Evolutionary conservation across 2,113 vertebrate species (phyloP).

Genomic region (Cyprinodon tularosa): DNA sequence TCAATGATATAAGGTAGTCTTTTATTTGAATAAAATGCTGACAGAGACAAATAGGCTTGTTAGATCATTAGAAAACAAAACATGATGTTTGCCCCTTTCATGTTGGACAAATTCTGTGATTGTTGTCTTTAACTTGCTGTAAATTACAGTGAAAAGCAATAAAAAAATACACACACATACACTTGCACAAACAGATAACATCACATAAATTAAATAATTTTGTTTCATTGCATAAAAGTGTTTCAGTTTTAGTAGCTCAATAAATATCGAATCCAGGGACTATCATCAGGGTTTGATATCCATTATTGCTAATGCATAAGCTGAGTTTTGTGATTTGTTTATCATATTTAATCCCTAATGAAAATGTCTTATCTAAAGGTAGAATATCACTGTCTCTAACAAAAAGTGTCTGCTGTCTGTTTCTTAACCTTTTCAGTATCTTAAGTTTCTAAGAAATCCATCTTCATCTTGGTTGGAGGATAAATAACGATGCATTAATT

Average conservation of each 20-base stretch:
- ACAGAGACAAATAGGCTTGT: neutral
- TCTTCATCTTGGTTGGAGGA: no score
- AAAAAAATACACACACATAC: no score
- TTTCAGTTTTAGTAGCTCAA: neutral
- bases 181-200: neutral
- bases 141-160: no score
- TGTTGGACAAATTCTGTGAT: neutral
- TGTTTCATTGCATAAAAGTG: neutral
- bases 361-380: no score
- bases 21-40: slow-evolving; percentile 12
- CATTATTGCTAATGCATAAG: neutral
- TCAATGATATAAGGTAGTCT: slow-evolving; percentile 9
- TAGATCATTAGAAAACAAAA: neutral
- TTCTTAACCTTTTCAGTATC: no score
- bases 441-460: no score
- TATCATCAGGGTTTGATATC: neutral
- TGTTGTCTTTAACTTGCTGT: neutral
- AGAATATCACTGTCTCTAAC: no score
- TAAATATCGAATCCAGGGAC: neutral
- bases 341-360: no score
- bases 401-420: neutral
- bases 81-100: neutral
- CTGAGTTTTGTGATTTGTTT: neutral
- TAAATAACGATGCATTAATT: no score
- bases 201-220: no score